phyloP scores from a whole-genome alignment of 1,140 invertebrate genomes.

The Drosophila carrolli region DNA sequence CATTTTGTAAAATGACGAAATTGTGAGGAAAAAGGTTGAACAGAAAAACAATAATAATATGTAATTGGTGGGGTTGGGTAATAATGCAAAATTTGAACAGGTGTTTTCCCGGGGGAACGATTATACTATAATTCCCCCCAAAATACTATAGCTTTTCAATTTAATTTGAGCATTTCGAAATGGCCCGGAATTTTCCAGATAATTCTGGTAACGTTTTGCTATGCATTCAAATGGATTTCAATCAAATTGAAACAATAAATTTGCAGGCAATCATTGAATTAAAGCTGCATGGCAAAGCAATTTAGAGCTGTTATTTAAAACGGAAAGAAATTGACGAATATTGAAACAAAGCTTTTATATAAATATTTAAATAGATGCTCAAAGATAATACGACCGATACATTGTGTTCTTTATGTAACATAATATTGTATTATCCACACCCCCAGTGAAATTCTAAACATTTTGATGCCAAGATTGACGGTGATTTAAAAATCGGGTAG shows the following conservation, averaged over 20 bases:
- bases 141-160: not conserved
- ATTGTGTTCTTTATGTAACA: not conserved
- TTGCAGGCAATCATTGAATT: conserved; percentile 22
- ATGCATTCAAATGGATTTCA: conserved; percentile 9
- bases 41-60: not conserved
- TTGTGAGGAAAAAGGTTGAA: not conserved
- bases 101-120: not conserved
- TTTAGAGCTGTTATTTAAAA: conserved; percentile 6
- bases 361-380: not conserved
- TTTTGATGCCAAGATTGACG: not conserved
- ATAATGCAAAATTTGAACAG: conserved; percentile 6
- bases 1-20: conserved; percentile 15
- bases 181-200: conserved; percentile 1
- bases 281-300: conserved; percentile 17
- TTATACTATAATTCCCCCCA: not conserved
- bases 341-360: not conserved
- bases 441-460: not conserved
- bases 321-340: not conserved
- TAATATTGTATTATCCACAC: not conserved
- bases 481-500: not conserved
- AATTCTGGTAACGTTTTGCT: conserved; percentile 2
- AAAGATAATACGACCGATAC: no score
- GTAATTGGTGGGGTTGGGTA: not conserved
- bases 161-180: not conserved
- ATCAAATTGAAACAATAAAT: conserved; percentile 26